phyloP scores from a whole-genome alignment of 2,113 vertebrate genomes.

The Thamnaconus septentrionalis region DNA sequence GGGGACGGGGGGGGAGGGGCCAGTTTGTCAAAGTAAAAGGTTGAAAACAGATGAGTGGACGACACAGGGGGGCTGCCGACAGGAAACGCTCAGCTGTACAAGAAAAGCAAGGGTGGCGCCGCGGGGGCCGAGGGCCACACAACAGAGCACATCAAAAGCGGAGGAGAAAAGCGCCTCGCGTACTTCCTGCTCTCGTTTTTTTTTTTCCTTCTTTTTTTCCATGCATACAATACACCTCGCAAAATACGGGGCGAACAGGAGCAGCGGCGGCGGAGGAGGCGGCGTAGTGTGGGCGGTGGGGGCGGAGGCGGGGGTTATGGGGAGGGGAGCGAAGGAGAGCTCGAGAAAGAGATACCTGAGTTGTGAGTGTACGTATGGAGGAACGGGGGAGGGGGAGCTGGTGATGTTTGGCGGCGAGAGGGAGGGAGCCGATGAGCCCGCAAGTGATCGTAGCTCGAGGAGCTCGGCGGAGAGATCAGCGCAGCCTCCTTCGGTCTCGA shows the following conservation, averaged over 20 bases:
- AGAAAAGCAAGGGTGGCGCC: no score
- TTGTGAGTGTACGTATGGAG: conserved; percentile 28
- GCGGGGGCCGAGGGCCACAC: background rate
- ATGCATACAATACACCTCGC: conserved; percentile 39
- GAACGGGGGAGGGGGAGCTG: conserved; percentile 4
- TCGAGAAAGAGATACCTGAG: conserved; percentile 61
- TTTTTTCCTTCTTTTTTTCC: conserved; percentile 17
- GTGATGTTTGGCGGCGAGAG: background rate
- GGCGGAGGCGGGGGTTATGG: background rate
- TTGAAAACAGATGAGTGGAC: background rate
- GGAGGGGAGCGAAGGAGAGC: background rate
- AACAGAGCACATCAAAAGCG: conserved; percentile 22
- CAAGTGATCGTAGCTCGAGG: background rate
- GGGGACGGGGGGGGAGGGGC: conserved; percentile 16
- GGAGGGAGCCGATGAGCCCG: background rate
- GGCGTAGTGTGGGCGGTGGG: no score
- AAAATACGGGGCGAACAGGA: conserved; percentile 36
- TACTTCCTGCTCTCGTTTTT: conserved; percentile 1
- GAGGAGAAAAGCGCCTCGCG: no score
- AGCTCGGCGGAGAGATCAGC: background rate
- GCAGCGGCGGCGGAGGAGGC: background rate
- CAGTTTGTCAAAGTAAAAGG: conserved; percentile 1
- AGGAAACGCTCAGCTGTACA: no score
- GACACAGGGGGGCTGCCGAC: no score
- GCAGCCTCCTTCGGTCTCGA: conserved; percentile 1